Conservation (phyloP, 2,113 vertebrate species). For the Podarcis muralis region DNA sequence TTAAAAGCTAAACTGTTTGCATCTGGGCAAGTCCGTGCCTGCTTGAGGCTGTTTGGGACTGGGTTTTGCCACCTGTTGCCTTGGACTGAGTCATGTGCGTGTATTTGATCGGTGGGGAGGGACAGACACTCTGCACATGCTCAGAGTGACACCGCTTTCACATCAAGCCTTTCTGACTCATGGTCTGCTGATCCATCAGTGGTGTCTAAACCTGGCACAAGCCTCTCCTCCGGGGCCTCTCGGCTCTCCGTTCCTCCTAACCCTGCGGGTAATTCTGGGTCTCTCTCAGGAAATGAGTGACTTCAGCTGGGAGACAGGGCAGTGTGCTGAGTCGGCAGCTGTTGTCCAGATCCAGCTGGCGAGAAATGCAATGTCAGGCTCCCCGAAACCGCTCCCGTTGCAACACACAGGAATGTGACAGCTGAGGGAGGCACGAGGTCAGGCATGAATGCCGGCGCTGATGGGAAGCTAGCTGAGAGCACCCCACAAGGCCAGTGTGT, state of each 20-base stretch:
- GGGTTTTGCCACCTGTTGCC: background rate
- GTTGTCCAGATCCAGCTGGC: background rate
- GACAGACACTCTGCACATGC: background rate
- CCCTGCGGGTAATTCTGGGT: background rate
- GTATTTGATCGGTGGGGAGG: too few species aligned
- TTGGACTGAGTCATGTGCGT: background rate
- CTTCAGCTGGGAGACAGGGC: background rate
- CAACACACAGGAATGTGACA: conserved; percentile 9
- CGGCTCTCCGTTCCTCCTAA: background rate
- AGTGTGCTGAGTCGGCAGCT: conserved; percentile 12
- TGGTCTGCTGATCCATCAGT: background rate
- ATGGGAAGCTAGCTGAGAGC: background rate
- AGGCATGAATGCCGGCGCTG: background rate
- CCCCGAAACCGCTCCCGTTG: conserved; percentile 6
- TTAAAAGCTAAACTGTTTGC: background rate
- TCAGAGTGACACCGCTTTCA: background rate
- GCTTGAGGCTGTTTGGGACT: background rate
- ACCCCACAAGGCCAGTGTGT: too few species aligned
- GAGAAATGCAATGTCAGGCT: background rate
- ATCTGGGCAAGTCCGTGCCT: background rate
- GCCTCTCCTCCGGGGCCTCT: background rate
- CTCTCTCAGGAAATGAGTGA: background rate
- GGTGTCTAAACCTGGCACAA: too few species aligned
- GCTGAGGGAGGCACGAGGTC: background rate
- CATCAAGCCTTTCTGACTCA: background rate